These are phyloP conservation scores for Pollimyrus isidori DNA, from an alignment of 2,113 vertebrate species.

Conservation along the genomic window DNA sequence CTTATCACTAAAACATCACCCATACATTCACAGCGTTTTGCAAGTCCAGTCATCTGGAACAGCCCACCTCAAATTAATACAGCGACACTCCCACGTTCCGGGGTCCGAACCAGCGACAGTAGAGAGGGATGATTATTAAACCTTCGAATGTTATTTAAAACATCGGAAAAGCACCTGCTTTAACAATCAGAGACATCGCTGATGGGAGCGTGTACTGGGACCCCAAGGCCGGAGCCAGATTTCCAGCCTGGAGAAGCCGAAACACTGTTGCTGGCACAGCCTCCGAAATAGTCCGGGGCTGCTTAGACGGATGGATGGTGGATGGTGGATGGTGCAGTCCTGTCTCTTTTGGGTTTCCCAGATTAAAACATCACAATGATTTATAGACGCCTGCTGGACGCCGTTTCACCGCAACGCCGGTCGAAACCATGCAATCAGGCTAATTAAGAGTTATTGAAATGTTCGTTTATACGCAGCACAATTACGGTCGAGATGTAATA, in stretches of 20 bases:
- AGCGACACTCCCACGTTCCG: background rate
- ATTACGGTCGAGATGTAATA: background rate
- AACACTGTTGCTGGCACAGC: background rate
- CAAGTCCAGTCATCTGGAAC: background rate
- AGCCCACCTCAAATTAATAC: background rate
- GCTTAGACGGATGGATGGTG: background rate
- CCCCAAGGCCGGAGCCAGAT: background rate
- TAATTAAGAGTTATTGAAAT: too few relatives aligned
- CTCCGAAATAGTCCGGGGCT: background rate
- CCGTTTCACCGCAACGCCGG: too few relatives aligned
- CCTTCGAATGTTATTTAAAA: background rate
- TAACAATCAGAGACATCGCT: background rate
- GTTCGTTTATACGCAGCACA: too few relatives aligned
- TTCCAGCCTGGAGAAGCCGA: background rate
- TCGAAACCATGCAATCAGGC: too few relatives aligned
- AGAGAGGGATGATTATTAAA: background rate
- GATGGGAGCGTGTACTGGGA: too few relatives aligned
- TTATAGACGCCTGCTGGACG: background rate
- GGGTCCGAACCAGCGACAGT: background rate
- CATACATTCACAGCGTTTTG: background rate
- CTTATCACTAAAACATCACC: background rate
- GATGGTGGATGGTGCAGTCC: background rate
- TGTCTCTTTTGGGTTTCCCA: background rate
- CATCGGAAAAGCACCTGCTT: background rate
- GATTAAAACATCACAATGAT: background rate